Evolutionary conservation across 2,113 vertebrate genomes (phyloP).

Genomic region (Pseudorectes ferrugineus): DNA sequence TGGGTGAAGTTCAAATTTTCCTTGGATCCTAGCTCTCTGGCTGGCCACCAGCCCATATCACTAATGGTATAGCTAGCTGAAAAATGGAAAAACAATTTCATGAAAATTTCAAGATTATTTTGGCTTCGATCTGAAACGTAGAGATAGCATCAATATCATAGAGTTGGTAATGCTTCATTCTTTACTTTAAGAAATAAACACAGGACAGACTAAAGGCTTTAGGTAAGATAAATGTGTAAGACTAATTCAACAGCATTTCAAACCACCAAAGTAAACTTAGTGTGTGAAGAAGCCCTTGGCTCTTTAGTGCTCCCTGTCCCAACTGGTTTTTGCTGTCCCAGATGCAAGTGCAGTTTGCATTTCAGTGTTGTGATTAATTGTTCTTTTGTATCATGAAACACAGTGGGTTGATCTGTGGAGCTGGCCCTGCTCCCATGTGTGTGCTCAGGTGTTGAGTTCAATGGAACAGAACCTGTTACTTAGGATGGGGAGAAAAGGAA

Average conservation of each 20-base stretch:
- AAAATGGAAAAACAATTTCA: slow-evolving; percentile 34
- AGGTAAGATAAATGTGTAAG: not conserved
- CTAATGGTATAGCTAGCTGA: slow-evolving; percentile 21
- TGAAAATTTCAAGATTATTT: slow-evolving; percentile 6
- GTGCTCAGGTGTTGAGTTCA: not conserved
- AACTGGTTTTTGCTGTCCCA: not conserved
- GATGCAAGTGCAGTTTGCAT: not conserved
- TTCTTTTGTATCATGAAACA: not conserved
- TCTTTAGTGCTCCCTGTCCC: not conserved
- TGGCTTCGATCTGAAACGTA: not conserved
- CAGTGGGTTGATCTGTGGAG: not conserved
- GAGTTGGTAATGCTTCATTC: not conserved
- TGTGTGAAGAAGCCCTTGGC: not conserved
- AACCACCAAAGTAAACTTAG: not conserved
- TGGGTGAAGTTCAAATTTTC: slow-evolving; percentile 38
- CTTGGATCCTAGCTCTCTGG: not conserved
- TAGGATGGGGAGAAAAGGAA: not conserved
- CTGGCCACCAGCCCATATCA: slow-evolving; percentile 16
- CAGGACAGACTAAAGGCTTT: not conserved
- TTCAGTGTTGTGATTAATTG: not conserved
- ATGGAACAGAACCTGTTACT: not conserved
- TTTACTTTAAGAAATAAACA: not conserved
- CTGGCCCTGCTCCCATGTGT: not conserved
- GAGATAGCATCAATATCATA: not conserved
- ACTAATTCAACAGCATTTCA: not conserved